Evolutionary conservation across 2,797 vertebrate species (phyloP), one percentile per base, ranked within the genome.

Genomic region (Darevskia mixta): DNA sequence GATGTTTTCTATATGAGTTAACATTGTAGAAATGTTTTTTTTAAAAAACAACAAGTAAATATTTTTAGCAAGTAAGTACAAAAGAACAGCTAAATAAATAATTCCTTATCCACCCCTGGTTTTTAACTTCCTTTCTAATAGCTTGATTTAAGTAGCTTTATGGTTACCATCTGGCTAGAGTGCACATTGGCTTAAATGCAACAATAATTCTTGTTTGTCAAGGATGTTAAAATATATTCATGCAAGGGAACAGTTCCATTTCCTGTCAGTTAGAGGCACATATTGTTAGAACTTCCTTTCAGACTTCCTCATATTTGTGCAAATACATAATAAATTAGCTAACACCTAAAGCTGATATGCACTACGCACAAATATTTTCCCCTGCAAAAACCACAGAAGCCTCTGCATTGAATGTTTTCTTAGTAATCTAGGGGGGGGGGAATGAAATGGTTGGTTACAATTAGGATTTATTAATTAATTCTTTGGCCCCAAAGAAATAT

Each of bases 261-360:
- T 94, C 58, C 87, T 85, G 81, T 61, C 20, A 41, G n/a, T 41
- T n/a, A 32, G 8, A 88, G 67, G 35, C 79, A 69, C 78, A 17
- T 73, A 83, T 90, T 91, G 35, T 13, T 75, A 91, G 81, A 84
- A 71, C 55, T 87, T 83, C 82, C 38, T 73, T 84, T 75, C 32
- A 64, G 38, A 80, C 82, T n/a, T 85, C 81, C 90, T 87, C 73
- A 85, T 83, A 86, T 93, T 73, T 78, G 38, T 18, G 67, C 5
- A 32, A 32, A 1, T 43, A 75, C 64, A 67, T 29, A 73, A n/a
- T 41, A 29, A 55, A 77, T 2, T 43, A 64, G 27, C 38, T 77
- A 23, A 64, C 11, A 66, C 41, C 76, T 49, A 86, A 73, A 69
- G 79, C 20, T 49, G 18, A 86, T 79, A n/a, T 64, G 8, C 18